Conservation (phyloP, 2,113 vertebrate genomes). For the Cinclus mexicanus region DNA sequence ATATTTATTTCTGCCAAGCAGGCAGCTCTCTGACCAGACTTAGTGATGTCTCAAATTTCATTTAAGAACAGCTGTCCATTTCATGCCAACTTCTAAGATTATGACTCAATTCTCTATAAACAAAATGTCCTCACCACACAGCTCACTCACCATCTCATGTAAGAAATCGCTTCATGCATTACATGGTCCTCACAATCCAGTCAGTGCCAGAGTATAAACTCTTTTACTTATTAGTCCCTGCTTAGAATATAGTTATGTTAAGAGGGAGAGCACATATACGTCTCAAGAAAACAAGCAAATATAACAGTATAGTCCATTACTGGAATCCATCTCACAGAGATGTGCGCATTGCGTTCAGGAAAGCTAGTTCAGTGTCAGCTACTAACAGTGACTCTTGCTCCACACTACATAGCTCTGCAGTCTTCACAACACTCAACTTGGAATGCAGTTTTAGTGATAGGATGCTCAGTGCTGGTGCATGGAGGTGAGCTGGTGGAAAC, state of each 20-base stretch:
- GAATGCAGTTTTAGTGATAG: neutral
- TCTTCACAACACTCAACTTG: neutral
- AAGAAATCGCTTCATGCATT: neutral
- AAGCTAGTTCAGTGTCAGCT: neutral
- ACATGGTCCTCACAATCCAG: neutral
- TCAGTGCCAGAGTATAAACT: neutral
- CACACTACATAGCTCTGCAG: neutral
- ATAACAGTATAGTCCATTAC: neutral
- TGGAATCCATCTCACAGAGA: neutral
- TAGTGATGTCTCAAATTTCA: neutral
- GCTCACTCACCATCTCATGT: neutral
- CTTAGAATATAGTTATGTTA: neutral
- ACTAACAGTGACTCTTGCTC: neutral
- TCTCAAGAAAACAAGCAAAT: neutral
- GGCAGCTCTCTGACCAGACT: neutral
- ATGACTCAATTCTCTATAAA: neutral
- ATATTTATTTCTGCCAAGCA: neutral
- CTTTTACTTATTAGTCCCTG: neutral
- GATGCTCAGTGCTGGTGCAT: neutral
- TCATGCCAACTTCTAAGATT: neutral
- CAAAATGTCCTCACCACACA: neutral
- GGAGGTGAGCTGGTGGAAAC: neutral
- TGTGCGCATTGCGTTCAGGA: neutral
- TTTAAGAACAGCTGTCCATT: neutral
- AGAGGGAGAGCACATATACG: rapidly evolving